Conservation (phyloP, 1,140 invertebrate genomes). For the Tribolium madens region DNA sequence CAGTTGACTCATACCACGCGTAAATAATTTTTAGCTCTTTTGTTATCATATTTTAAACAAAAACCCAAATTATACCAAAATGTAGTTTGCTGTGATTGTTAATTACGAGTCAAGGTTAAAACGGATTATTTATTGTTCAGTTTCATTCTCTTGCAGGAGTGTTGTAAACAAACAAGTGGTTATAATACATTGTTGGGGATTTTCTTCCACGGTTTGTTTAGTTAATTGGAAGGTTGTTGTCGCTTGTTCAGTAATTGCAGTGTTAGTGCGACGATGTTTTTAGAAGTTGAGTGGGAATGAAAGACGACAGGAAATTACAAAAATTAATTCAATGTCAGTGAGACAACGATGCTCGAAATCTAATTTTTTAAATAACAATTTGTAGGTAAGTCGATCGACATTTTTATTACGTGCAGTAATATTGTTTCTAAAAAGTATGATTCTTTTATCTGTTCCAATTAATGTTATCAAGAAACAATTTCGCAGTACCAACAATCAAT, state of each 20-base stretch:
- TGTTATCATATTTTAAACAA: not conserved
- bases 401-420: too few species aligned
- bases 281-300: not conserved
- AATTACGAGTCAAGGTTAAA: conserved; percentile 8
- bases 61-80: not conserved
- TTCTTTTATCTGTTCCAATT: not conserved
- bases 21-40: not conserved
- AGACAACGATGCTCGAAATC: not conserved
- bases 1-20: not conserved
- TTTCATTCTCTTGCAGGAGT: not conserved
- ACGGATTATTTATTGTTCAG: not conserved
- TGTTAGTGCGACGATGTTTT: not conserved
- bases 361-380: too few species aligned
- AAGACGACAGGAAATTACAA: not conserved
- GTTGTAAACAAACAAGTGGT: conserved; percentile 8
- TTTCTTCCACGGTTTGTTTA: not conserved
- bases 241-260: not conserved
- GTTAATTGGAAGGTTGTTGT: conserved; percentile 1
- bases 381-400: too few species aligned
- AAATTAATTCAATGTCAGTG: not conserved
- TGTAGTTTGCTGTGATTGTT: conserved; percentile 9
- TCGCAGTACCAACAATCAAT: not conserved
- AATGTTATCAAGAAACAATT: not conserved
- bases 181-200: not conserved
- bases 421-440: too few species aligned